Evolutionary conservation across 2,797 vertebrate genomes (phyloP).

Genomic region (Enteromius treurensis): DNA sequence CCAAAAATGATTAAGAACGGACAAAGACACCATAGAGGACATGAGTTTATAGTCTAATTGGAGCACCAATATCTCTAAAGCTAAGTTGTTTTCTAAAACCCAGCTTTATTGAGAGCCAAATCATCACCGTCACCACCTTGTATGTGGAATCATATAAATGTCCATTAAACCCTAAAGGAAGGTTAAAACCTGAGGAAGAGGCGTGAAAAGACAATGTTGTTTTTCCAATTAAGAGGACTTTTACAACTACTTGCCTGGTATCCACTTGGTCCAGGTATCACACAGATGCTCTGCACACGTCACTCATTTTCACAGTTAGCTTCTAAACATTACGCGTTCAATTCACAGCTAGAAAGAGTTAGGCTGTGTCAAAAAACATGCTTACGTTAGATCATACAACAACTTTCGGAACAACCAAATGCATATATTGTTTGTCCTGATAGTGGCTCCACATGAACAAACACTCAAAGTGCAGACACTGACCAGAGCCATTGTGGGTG

Average conservation of each 20-base stretch:
- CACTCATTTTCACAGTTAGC: conserved; percentile 32
- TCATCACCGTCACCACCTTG: not conserved
- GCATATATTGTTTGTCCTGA: conserved; percentile 29
- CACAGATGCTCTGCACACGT: conserved; percentile 20
- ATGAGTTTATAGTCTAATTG: not conserved
- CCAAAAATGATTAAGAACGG: not conserved
- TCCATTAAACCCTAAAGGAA: conserved; percentile 33
- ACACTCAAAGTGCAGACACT: conserved; percentile 22
- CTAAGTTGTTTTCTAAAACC: conserved; percentile 7
- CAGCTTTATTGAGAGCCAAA: not conserved
- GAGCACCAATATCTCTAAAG: conserved; percentile 40
- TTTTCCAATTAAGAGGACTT: conserved; percentile 18
- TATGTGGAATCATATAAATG: conserved; percentile 28
- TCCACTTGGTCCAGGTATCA: conserved; percentile 52
- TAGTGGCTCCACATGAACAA: conserved; percentile 26
- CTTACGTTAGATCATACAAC: conserved; percentile 24
- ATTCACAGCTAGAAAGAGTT: conserved; percentile 35
- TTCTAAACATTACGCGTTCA: conserved; percentile 42
- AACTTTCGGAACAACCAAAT: conserved; percentile 16
- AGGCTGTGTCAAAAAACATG: conserved; percentile 49
- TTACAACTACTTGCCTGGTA: conserved; percentile 6
- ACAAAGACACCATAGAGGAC: not conserved
- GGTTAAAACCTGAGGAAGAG: conserved; percentile 46
- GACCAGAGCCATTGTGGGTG: conserved; percentile 1
- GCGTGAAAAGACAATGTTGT: conserved; percentile 10